Evolutionary conservation across 2,888 invertebrate species (phyloP).

Genomic region (Heteromyza rotundicornis): DNA sequence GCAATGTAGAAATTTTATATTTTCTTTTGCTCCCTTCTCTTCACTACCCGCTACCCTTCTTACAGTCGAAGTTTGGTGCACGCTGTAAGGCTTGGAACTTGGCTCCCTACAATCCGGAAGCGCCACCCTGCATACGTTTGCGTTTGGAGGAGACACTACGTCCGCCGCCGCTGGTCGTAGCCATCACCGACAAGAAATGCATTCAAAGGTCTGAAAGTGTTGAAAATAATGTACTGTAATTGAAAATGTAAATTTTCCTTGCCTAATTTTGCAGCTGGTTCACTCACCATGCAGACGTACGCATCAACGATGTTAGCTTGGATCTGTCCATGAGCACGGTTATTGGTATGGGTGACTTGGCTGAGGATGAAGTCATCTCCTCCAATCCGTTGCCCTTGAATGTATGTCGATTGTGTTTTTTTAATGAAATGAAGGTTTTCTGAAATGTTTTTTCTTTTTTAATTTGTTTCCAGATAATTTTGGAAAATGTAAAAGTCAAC

Average conservation of each 20-base stretch:
- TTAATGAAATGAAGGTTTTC: not conserved
- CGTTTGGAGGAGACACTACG: constrained; percentile 69
- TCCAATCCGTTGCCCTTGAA: constrained; percentile 79
- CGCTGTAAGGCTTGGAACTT: constrained; percentile 83
- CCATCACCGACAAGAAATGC: constrained; percentile 54
- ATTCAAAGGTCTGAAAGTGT: constrained; percentile 53
- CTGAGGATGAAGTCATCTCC: constrained; percentile 82
- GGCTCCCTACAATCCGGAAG: constrained; percentile 66
- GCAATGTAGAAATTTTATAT: constrained; percentile 4
- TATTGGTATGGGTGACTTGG: constrained; percentile 79
- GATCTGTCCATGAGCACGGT: constrained; percentile 82
- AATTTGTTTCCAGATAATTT: constrained; percentile 69
- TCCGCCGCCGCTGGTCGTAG: constrained; percentile 51
- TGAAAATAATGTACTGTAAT: not conserved
- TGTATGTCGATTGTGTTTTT: no score
- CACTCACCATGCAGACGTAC: constrained; percentile 67
- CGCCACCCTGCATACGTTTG: constrained; percentile 67
- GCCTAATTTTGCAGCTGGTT: constrained; percentile 51
- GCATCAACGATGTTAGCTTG: constrained; percentile 71
- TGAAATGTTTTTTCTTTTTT: not conserved
- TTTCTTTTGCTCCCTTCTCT: constrained; percentile 11
- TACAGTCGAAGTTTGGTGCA: constrained; percentile 81
- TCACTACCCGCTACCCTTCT: no score
- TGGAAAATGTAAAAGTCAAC: constrained; percentile 78
- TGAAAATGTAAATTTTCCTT: not conserved